Conservation (phyloP, 1,140 invertebrate species). For the Diorhabda sublineata region DNA sequence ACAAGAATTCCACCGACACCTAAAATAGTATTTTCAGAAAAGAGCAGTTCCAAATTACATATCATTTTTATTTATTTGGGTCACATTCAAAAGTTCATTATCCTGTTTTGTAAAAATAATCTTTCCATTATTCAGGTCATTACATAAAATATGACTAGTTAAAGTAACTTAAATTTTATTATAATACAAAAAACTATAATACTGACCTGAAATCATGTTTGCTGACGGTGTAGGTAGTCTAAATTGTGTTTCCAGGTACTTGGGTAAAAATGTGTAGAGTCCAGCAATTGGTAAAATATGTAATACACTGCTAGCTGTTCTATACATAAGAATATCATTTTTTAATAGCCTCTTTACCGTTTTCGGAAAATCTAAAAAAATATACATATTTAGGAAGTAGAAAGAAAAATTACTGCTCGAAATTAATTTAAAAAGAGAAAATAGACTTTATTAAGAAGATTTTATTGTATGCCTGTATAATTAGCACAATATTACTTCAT, state of each 20-base stretch:
- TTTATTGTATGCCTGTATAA: too few species aligned
- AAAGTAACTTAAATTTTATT: too few species aligned
- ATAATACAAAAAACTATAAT: background rate
- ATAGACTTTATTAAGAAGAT: too few species aligned
- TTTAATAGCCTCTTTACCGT: conserved; percentile 79
- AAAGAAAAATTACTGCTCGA: too few species aligned
- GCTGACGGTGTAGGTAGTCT: conserved; percentile 80
- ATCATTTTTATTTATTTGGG: too few species aligned
- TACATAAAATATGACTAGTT: too few species aligned
- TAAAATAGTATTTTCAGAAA: conserved; percentile 44
- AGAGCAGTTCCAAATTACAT: too few species aligned
- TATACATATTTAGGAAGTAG: background rate
- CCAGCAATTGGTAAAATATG: conserved; percentile 88
- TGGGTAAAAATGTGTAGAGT: conserved; percentile 88
- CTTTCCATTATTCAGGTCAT: too few species aligned
- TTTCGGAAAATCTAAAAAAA: conserved; percentile 73
- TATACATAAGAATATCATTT: conserved; percentile 86
- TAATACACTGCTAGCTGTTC: conserved; percentile 82
- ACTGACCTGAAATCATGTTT: conserved; percentile 83
- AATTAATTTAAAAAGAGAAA: too few species aligned
- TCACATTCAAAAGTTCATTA: too few species aligned
- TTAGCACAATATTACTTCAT: too few species aligned
- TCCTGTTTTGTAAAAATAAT: too few species aligned
- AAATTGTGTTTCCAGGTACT: conserved; percentile 91
- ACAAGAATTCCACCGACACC: conserved; percentile 87